These are phyloP conservation scores for Drosophila ercepeae DNA, from an alignment of 1,140 invertebrate species.

Conservation along the genomic window DNA sequence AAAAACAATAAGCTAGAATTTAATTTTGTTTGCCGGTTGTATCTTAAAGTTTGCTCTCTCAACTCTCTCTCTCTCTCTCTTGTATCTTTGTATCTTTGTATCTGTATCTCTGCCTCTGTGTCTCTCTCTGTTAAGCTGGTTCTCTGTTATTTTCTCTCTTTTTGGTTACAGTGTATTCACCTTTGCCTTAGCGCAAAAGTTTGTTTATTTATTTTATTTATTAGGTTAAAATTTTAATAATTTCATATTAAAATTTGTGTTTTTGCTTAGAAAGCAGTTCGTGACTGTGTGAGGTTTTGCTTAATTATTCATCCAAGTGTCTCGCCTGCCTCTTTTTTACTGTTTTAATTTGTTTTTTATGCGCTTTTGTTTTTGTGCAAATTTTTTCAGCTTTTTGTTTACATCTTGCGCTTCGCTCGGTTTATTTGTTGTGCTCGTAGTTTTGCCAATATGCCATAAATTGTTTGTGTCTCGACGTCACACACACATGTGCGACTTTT, in stretches of 20 bases:
- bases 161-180: slow-evolving; percentile 42
- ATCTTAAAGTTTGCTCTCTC: background rate
- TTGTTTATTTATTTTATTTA: slow-evolving; percentile 21
- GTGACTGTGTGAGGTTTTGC: slow-evolving; percentile 28
- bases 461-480: slow-evolving; percentile 17
- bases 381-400: slow-evolving; percentile 60
- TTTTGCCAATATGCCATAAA: slow-evolving; percentile 42
- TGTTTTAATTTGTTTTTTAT: slow-evolving; percentile 3
- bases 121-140: background rate
- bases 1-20: slow-evolving; percentile 7
- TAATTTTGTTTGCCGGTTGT: slow-evolving; percentile 40
- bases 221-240: background rate
- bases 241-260: background rate
- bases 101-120: background rate
- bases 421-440: slow-evolving; percentile 34
- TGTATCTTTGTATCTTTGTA: slow-evolving; percentile 11
- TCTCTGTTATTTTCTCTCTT: slow-evolving; percentile 12
- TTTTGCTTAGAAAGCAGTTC: slow-evolving; percentile 4
- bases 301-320: slow-evolving; percentile 35
- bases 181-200: slow-evolving; percentile 21
- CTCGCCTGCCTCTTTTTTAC: slow-evolving; percentile 10
- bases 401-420: slow-evolving; percentile 56
- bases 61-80: background rate
- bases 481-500: slow-evolving; percentile 8
- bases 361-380: slow-evolving; percentile 18